These are phyloP conservation scores for Thripadectes ignobilis DNA, from an alignment of 2,797 vertebrate species.

Conservation along the genomic window DNA sequence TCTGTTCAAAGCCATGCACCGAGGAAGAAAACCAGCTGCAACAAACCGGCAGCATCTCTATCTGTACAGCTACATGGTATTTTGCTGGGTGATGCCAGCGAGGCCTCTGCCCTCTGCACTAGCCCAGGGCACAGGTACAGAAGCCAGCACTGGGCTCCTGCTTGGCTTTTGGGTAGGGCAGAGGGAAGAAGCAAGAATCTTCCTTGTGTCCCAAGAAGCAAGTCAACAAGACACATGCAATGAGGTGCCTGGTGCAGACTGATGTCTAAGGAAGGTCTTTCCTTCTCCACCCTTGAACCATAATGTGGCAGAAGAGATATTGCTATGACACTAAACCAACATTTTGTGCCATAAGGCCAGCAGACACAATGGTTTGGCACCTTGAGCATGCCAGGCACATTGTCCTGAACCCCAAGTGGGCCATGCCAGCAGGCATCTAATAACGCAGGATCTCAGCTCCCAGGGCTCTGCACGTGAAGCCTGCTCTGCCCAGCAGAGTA, in stretches of 20 bases:
- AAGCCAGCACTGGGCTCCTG: neutral
- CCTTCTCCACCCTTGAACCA: neutral
- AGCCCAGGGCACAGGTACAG: fast-evolving
- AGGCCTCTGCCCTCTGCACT: neutral
- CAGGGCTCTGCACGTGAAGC: neutral
- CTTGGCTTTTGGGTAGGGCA: neutral
- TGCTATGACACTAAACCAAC: neutral
- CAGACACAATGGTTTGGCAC: fast-evolving
- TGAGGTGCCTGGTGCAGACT: fast-evolving
- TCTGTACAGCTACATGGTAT: fast-evolving
- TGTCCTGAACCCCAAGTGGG: neutral
- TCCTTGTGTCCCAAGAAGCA: neutral
- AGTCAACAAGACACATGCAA: neutral
- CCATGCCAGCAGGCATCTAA: neutral
- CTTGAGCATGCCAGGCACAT: neutral
- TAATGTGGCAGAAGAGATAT: neutral
- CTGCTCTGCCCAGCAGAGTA: neutral
- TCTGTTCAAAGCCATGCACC: neutral
- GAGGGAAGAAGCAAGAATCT: neutral
- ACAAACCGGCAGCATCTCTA: neutral
- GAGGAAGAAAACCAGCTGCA: neutral
- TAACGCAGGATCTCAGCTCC: neutral
- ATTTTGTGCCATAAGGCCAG: fast-evolving
- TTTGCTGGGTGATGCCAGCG: neutral
- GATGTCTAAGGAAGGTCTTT: neutral